Percentiles rank a stretch among this genome's conserved stretches.
Conservation (phyloP, 1,140 invertebrate genomes). For the Probaryconus sp. region DNA sequence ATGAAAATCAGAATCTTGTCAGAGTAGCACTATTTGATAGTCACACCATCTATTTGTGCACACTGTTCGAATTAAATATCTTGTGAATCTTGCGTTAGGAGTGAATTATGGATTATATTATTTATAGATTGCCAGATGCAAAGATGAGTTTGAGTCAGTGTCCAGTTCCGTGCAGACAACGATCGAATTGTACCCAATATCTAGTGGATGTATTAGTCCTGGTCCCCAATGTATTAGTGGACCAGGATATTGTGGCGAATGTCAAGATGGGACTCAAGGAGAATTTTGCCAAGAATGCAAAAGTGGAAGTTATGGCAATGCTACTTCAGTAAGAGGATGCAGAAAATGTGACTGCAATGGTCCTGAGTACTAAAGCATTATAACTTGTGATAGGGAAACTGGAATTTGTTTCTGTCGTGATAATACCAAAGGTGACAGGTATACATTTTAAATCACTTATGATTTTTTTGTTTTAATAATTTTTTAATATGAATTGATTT, state of each 20-base stretch:
- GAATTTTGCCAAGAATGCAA: constrained; percentile 90
- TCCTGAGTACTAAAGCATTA: constrained; percentile 87
- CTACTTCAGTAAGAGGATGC: constrained; percentile 88
- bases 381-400: constrained; percentile 88
- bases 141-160: constrained; percentile 84
- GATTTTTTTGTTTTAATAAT: too few species aligned
- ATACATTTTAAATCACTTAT: constrained; percentile 4
- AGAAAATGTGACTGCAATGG: constrained; percentile 91
- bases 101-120: constrained; percentile 87
- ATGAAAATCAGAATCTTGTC: constrained; percentile 65
- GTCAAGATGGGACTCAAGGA: constrained; percentile 92
- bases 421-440: constrained; percentile 87
- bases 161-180: constrained; percentile 86
- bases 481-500: too few species aligned
- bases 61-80: constrained; percentile 92
- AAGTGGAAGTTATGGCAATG: constrained; percentile 93
- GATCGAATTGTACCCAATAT: constrained; percentile 88
- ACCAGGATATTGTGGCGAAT: constrained; percentile 92
- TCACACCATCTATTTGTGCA: constrained; percentile 88
- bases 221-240: constrained; percentile 89
- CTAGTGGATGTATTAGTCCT: constrained; percentile 95
- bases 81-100: constrained; percentile 86
- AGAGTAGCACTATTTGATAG: constrained; percentile 88
- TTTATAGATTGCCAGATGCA: constrained; percentile 83
- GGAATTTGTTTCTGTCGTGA: constrained; percentile 93